Conservation (phyloP, 2,888 invertebrate species). For the Galeopsomyia nigrocyanea region DNA sequence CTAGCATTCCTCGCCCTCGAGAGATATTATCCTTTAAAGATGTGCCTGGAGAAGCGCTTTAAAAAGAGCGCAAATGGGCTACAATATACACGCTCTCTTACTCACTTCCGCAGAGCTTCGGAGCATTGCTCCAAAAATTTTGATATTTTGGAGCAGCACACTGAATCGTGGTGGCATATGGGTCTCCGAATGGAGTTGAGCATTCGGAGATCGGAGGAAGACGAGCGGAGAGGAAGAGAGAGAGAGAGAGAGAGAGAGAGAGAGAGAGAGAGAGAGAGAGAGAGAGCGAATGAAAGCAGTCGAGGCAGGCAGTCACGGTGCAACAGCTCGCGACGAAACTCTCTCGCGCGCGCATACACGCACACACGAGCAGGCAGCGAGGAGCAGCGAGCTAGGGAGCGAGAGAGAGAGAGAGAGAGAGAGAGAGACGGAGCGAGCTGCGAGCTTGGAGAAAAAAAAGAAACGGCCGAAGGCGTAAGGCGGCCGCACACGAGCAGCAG, state of each 20-base stretch:
- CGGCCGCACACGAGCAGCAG: conserved; percentile 26
- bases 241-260: conserved; percentile 22
- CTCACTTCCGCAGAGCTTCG: no score
- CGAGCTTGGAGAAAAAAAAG: conserved; percentile 47
- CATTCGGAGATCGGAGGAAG: no score
- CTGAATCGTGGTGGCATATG: no score
- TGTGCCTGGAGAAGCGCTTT: conserved; percentile 17
- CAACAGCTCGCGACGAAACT: conserved; percentile 5
- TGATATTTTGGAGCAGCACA: no score
- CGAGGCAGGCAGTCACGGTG: conserved; percentile 9
- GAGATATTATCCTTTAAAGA: neutral
- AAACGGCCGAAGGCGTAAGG: conserved; percentile 42
- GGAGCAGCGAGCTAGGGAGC: conserved; percentile 25
- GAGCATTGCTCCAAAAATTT: no score
- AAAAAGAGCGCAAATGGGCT: neutral
- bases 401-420: conserved; percentile 38
- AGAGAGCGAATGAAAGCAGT: no score
- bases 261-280: conserved; percentile 19
- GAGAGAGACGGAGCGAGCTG: conserved; percentile 29
- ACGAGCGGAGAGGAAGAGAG: no score
- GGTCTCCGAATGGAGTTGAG: no score
- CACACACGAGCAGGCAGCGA: conserved; percentile 1
- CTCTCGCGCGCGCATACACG: neutral
- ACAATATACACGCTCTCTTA: no score
- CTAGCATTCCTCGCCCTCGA: conserved; percentile 25